A percentile compares a stretch with the other conserved stretches of the same genome.
These are phyloP conservation scores for Falcaria lacertinaria DNA, from an alignment of 2,888 invertebrate species.

Conservation along the genomic window DNA sequence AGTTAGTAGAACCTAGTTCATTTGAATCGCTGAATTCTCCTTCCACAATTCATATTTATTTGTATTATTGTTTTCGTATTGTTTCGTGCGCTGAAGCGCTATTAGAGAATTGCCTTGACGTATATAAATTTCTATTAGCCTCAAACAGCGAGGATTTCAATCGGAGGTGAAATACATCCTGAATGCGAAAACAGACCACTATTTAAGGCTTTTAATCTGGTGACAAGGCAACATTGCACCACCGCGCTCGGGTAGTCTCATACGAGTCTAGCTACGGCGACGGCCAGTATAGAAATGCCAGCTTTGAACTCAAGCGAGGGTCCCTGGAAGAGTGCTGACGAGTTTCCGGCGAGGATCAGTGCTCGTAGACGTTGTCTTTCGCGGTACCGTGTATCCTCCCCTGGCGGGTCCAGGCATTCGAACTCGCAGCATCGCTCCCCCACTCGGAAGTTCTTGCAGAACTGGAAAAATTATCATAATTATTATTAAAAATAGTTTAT, in stretches of 20 bases:
- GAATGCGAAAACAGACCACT: background rate
- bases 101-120: background rate
- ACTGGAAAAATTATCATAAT: constrained; percentile 70
- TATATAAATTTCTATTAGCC: background rate
- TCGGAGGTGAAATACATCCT: too few species aligned
- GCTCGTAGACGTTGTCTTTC: constrained; percentile 80
- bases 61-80: background rate
- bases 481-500: too few species aligned
- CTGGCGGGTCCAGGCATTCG: constrained; percentile 89
- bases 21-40: too few species aligned
- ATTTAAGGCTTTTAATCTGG: background rate
- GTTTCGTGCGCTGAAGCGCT: background rate
- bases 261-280: constrained; percentile 63
- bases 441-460: constrained; percentile 90
- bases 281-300: constrained; percentile 57
- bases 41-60: too few species aligned
- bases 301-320: constrained; percentile 50
- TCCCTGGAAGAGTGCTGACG: constrained; percentile 55
- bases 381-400: constrained; percentile 81
- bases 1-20: too few species aligned
- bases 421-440: constrained; percentile 94
- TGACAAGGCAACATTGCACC: background rate
- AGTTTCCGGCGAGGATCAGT: constrained; percentile 81
- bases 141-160: background rate
- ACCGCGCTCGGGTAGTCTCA: constrained; percentile 30